These are phyloP conservation scores for Pogonognathellus flavescens DNA, from an alignment of 1,140 invertebrate genomes.

Conservation along the genomic window DNA sequence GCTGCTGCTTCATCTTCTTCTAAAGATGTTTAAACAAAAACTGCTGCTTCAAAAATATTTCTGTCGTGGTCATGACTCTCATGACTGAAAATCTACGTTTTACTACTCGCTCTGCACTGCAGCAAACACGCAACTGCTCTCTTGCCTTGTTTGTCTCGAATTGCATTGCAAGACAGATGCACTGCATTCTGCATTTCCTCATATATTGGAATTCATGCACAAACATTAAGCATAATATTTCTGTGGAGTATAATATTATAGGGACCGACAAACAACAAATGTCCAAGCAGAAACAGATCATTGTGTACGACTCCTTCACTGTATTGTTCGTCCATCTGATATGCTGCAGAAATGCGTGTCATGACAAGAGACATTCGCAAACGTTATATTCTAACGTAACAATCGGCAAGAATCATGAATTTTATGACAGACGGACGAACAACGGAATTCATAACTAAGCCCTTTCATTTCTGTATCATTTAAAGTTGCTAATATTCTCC, in stretches of 20 bases:
- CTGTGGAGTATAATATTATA: background rate
- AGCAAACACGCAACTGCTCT: too few species aligned
- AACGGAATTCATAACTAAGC: conserved; percentile 6
- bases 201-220: conserved; percentile 2
- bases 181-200: conserved; percentile 13
- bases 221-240: background rate
- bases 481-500: too few species aligned
- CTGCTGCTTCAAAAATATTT: background rate
- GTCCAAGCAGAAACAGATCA: background rate
- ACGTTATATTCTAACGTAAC: conserved; percentile 1
- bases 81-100: too few species aligned
- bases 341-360: background rate
- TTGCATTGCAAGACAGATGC: background rate
- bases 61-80: background rate
- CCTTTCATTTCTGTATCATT: too few species aligned
- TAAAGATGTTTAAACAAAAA: background rate
- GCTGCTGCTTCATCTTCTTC: background rate
- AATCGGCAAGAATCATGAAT: conserved; percentile 31
- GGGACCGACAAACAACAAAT: background rate
- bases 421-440: conserved; percentile 40
- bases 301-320: background rate
- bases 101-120: too few species aligned
- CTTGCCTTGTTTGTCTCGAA: too few species aligned
- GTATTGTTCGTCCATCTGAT: background rate
- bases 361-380: conserved; percentile 31